Conservation (phyloP, 2,888 invertebrate species). For the Macrosiphum euphorbiae region DNA sequence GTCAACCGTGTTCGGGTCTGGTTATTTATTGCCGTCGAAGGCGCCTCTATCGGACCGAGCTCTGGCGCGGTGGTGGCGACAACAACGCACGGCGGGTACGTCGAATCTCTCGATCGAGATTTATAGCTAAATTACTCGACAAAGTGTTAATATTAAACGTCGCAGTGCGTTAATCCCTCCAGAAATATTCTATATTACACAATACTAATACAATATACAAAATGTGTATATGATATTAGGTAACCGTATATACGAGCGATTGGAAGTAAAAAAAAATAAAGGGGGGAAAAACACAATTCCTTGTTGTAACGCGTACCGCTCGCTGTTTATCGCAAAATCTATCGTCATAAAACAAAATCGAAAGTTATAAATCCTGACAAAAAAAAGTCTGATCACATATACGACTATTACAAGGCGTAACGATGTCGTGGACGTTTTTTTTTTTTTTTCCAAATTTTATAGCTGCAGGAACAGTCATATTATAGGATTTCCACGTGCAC, state of each 20-base stretch:
- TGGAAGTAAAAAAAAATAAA: not conserved
- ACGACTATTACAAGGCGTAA: not conserved
- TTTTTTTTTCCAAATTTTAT: not conserved
- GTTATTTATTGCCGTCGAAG: slow-evolving; percentile 47
- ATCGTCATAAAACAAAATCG: slow-evolving; percentile 51
- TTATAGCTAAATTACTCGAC: slow-evolving; percentile 59
- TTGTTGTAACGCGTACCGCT: not conserved
- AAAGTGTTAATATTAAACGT: slow-evolving; percentile 43
- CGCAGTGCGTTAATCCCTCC: not conserved
- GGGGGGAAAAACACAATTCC: not conserved
- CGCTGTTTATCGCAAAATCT: slow-evolving; percentile 33
- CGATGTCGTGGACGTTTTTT: not conserved
- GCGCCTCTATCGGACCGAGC: slow-evolving; percentile 41
- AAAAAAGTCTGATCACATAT: not conserved
- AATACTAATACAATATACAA: not conserved
- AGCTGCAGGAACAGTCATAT: not conserved
- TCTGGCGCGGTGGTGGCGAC: not conserved
- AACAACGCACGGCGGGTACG: not conserved
- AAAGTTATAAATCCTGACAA: slow-evolving; percentile 46
- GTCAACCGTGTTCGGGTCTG: slow-evolving; percentile 20
- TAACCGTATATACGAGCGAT: not conserved
- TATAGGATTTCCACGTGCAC: not conserved
- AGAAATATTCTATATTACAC: not conserved
- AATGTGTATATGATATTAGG: not conserved
- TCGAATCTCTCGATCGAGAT: slow-evolving; percentile 45